Evolutionary conservation across 2,113 vertebrate species (phyloP), one percentile per base, ranked within the genome.

Genomic region (Hystrix cristata): DNA sequence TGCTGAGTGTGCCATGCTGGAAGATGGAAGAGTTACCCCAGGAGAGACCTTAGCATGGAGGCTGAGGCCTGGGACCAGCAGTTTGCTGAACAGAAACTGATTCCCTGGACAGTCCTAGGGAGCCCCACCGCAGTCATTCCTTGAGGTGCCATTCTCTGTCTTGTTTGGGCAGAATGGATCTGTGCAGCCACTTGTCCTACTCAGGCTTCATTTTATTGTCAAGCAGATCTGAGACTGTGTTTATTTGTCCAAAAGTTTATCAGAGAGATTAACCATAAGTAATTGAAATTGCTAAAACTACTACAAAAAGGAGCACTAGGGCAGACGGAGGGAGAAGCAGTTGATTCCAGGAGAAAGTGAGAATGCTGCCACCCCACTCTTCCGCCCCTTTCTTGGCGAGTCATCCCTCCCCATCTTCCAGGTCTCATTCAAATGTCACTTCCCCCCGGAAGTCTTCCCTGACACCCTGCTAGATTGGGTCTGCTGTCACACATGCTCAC

Each of bases 271-370:
- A 98, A 91, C 90, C 91, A 82, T 92, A 97, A 98, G 96, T 96
- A 97, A 98, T 93, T 95, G 95, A 97, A 97, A 97, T 97, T 96
- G 96, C 98, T 97, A 80, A 90, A 98, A 93, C 97, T 65, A 94
- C 95, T 90, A 53, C 64, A 78, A 76, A 62, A 74, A 97, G 83
- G 83, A 60, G 88, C 86, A 18, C 31, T 16, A 2, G 88, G 88
- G 55, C 88, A 96, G 71, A 90, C 15, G 64, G 76, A 82, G 69
- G 96, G 94, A 59, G n/a, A 83, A 88, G 7, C 80, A 74, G 31
- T 79, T 87, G 76, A 90, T 46, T 86, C n/a, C 27, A 34, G 31
- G 60, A 94, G 25, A 57, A 94, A n/a, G 38, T 59, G 76, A 51
- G 69, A 34, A 5, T n/a, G 43, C n/a, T 84, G 1, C 43, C 3